Evolutionary conservation across 2,888 invertebrate genomes (phyloP), one percentile per base, ranked within the genome.

Genomic region (Synanthedon tipuliformis): DNA sequence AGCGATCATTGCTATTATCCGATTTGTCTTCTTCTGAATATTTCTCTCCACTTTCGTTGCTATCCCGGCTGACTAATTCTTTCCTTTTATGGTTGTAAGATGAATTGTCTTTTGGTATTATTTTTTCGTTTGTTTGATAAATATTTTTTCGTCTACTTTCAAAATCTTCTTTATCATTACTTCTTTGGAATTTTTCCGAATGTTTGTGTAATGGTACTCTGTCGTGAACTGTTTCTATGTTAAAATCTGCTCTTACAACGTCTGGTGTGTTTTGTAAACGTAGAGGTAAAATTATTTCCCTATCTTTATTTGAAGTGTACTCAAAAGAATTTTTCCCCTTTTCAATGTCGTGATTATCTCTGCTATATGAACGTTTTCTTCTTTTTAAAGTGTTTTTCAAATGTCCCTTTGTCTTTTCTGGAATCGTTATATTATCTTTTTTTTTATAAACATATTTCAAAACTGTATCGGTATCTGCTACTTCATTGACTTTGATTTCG

Each of bases 401-500:
- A 60, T 81, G 74, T 1, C 79, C 78, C 54, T 61, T 71, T n/a
- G 64, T 52, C 64, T 79, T 80, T 48, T 63, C 52, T 3, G 53
- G 40, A 23, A 51, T n/a, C 12, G 58, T 55, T 16, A 51, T 23
- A 58, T 69, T 64, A 13, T 71, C 68, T 56, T 67, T 65, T 52
- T 74, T 71, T 59, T 80, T 81, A 53, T 75, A 74, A 23, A 81
- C 71, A 56, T 83, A 83, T 64, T 83, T 80, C 41, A 78, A 56
- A 23, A 80, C 59, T 15, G 70, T 71, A 55, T 78, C 71, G 50
- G 58, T 66, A 41, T 68, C 62, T 5, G 54, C 59, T 27, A 59
- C 53, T 56, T 64, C 56, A 49, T 66, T 68, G 7, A 23, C n/a
- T 16, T 41, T 7, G 41, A 18, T 13, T 27, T 51, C 52, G 10